Percentiles rank a stretch among this genome's conserved stretches.
Conservation (phyloP, 1,140 invertebrate genomes). For the Cecropterus lyciades region DNA sequence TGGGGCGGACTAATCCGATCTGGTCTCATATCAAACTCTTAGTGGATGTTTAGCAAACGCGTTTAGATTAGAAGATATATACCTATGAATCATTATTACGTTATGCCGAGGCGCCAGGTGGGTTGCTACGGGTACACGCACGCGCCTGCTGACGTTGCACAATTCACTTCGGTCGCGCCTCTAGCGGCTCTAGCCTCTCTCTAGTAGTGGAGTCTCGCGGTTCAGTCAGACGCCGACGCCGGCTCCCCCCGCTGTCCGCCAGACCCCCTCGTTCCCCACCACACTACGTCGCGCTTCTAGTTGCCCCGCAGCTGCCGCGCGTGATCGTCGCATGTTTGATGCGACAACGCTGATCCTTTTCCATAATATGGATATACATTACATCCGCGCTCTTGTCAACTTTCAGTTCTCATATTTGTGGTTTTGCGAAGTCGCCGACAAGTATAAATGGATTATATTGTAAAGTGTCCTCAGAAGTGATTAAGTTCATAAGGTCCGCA, state of each 20-base stretch:
- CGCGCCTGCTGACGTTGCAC: constrained; percentile 69
- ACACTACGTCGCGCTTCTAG: constrained; percentile 50
- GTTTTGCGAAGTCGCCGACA: constrained; percentile 79
- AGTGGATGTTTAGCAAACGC: background rate
- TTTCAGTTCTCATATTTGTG: constrained; percentile 78
- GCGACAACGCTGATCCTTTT: constrained; percentile 66
- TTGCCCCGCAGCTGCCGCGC: constrained; percentile 78
- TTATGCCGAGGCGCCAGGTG: constrained; percentile 20
- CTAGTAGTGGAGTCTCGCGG: constrained; percentile 51
- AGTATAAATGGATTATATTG: constrained; percentile 83
- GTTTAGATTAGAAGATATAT: background rate
- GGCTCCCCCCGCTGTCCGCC: constrained; percentile 42
- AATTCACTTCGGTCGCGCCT: constrained; percentile 57
- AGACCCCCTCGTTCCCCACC: constrained; percentile 21
- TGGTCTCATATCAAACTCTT: background rate
- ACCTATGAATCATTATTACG: constrained; percentile 2
- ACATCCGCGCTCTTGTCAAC: constrained; percentile 75
- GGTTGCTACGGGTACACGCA: constrained; percentile 52
- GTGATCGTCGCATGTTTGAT: constrained; percentile 71
- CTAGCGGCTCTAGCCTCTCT: constrained; percentile 30
- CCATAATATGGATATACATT: constrained; percentile 81
- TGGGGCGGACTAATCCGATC: background rate
- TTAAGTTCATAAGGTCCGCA: constrained; percentile 72
- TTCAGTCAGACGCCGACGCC: constrained; percentile 59
- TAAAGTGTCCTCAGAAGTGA: constrained; percentile 64